Conservation (phyloP, 37 sponge, comb jelly and placozoan genomes). For the Spongilla lacustris region DNA sequence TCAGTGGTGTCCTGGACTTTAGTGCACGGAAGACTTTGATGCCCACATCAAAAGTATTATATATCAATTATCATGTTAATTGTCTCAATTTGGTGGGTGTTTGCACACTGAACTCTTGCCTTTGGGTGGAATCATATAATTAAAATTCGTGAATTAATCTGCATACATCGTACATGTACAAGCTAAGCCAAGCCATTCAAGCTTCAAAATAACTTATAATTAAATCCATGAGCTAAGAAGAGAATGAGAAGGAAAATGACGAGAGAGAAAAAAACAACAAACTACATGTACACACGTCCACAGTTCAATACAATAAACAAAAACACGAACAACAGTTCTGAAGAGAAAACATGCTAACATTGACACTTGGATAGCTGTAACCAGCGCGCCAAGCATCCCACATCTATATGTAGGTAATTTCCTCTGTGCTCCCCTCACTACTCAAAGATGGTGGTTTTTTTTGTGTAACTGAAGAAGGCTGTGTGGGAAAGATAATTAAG, state of each 20-base stretch:
- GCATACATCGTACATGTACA: too few relatives aligned
- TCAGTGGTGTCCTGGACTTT: too few relatives aligned
- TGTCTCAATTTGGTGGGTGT: too few relatives aligned
- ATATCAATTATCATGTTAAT: too few relatives aligned
- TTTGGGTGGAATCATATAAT: too few relatives aligned
- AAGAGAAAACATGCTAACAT: neutral
- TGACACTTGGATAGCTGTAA: neutral
- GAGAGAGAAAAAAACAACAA: neutral
- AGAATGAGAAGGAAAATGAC: neutral
- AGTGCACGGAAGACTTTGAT: too few relatives aligned
- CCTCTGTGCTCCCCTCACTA: neutral
- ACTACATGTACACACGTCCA: neutral
- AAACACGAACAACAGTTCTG: neutral
- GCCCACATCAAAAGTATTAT: too few relatives aligned
- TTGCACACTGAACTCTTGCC: too few relatives aligned
- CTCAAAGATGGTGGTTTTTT: neutral
- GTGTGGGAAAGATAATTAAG: neutral
- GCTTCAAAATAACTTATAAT: too few relatives aligned
- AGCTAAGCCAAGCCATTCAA: too few relatives aligned
- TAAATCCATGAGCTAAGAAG: too few relatives aligned
- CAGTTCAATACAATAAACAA: neutral
- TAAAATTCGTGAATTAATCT: too few relatives aligned
- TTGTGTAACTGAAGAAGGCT: neutral
- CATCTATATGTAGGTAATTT: neutral
- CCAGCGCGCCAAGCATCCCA: neutral